These are phyloP conservation scores for Sapayoa aenigma DNA, from an alignment of 2,113 vertebrate genomes.

Conservation along the genomic window DNA sequence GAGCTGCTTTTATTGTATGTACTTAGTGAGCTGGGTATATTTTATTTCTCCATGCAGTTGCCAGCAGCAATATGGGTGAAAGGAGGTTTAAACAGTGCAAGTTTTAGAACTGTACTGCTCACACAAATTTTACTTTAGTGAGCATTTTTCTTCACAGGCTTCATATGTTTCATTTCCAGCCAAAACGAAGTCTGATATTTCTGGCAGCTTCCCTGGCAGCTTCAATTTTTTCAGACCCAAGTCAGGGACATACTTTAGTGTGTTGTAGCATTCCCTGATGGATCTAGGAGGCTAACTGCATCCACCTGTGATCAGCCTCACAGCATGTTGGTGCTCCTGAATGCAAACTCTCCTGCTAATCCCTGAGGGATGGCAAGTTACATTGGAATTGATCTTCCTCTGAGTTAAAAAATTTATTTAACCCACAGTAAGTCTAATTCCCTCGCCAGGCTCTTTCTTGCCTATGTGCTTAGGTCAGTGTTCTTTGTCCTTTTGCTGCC, in stretches of 20 bases:
- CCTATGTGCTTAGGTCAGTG: not conserved
- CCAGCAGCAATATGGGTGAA: not conserved
- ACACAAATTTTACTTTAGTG: not conserved
- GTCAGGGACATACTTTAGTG: not conserved
- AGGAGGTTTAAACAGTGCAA: not conserved
- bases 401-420: not conserved
- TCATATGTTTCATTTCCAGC: not conserved
- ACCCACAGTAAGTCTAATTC: not conserved
- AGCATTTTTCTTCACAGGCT: not conserved
- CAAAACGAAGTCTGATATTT: not conserved
- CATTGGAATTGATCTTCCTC: not conserved
- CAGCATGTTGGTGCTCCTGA: not conserved
- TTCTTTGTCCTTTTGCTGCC: not conserved
- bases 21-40: not conserved
- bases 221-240: not conserved
- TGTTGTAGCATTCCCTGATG: not conserved
- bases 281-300: not conserved
- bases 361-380: not conserved
- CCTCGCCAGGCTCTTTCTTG: not conserved
- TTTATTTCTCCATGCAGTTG: not conserved
- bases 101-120: not conserved
- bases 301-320: not conserved
- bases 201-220: not conserved
- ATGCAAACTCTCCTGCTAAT: not conserved
- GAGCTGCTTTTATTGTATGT: not conserved